Percentiles rank a stretch among this genome's conserved stretches.
Evolutionary conservation across 2,797 vertebrate genomes (phyloP).

Genomic region (Sebastes cheni): DNA sequence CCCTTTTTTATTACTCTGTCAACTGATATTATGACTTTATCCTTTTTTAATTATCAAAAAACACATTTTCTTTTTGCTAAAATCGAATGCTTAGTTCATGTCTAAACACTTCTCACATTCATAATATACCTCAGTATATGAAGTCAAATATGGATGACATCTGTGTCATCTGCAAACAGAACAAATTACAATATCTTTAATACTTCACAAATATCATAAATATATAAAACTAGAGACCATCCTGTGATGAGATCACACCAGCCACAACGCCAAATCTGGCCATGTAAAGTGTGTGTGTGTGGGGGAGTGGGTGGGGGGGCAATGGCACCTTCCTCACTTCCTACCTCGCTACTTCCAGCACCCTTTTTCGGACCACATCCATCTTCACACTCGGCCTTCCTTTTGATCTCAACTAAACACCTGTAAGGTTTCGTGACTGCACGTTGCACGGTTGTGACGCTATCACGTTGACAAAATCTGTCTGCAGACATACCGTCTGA

Average conservation of each 20-base stretch:
- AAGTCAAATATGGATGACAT: neutral
- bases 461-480: neutral
- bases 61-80: too few species aligned
- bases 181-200: neutral
- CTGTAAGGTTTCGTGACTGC: neutral
- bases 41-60: too few species aligned
- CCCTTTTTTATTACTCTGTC: too few species aligned
- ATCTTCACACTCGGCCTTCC: too few species aligned
- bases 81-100: neutral
- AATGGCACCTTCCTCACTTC: too few species aligned
- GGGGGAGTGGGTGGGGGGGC: too few species aligned
- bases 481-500: neutral
- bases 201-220: neutral
- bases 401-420: too few species aligned
- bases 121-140: neutral
- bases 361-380: too few species aligned
- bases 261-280: neutral
- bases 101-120: neutral
- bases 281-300: too few species aligned
- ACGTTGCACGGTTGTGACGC: neutral
- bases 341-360: too few species aligned
- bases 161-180: neutral
- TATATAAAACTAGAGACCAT: neutral
- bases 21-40: too few species aligned
- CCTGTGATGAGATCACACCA: neutral